These are phyloP conservation scores for Drosophila vallismaia DNA, from an alignment of 2,888 invertebrate genomes.

Conservation along the genomic window DNA sequence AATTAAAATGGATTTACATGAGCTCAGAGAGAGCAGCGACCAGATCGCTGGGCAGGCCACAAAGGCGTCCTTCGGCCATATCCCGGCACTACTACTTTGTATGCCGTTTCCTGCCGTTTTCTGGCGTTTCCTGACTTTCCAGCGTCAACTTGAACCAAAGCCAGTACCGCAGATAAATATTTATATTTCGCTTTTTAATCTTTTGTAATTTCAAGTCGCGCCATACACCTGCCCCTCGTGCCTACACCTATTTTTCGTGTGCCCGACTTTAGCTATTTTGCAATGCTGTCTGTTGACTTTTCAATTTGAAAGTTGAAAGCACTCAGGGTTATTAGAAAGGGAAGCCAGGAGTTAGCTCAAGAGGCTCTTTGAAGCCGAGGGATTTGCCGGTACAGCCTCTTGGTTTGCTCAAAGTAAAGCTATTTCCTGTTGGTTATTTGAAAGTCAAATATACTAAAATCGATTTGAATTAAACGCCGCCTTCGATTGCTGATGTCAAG, in stretches of 20 bases:
- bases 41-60: slow-evolving; percentile 56
- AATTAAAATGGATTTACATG: slow-evolving; percentile 82
- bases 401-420: slow-evolving; percentile 18
- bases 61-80: slow-evolving; percentile 55
- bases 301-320: slow-evolving; percentile 81
- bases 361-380: slow-evolving; percentile 48
- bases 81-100: slow-evolving; percentile 54
- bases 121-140: slow-evolving; percentile 36
- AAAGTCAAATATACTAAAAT: slow-evolving; percentile 32
- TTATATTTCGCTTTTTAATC: slow-evolving; percentile 80
- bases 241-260: slow-evolving; percentile 17
- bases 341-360: slow-evolving; percentile 62
- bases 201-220: slow-evolving; percentile 80
- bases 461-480: slow-evolving; percentile 32
- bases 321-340: slow-evolving; percentile 78
- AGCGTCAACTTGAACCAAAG: slow-evolving; percentile 34
- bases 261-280: slow-evolving; percentile 72
- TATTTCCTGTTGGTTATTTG: slow-evolving; percentile 6
- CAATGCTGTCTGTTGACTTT: slow-evolving; percentile 78
- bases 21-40: slow-evolving; percentile 75
- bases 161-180: slow-evolving; percentile 77
- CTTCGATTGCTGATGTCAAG: slow-evolving; percentile 41
- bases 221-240: slow-evolving; percentile 48
- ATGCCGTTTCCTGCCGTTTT: slow-evolving; percentile 60
- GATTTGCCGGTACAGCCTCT: slow-evolving; percentile 26